Evolutionary conservation across 2,797 vertebrate genomes (phyloP), one percentile per base, ranked within the genome.

Genomic region (Pelobates cultripes): DNA sequence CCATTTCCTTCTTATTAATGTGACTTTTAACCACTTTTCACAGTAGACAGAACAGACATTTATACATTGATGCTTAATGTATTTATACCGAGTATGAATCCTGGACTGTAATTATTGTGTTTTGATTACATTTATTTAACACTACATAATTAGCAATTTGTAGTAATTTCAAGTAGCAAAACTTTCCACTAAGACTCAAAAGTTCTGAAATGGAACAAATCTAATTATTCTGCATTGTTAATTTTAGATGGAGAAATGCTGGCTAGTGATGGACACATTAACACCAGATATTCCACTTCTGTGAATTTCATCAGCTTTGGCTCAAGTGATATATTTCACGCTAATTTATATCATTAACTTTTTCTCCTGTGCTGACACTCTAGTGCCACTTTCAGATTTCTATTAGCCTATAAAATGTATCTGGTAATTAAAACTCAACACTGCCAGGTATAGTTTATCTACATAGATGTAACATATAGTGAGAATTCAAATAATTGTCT

Each of bases 351-450:
- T 15, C 44, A 74, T 75, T 78, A 3, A 43, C 73, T 8, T 28
- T 64, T 0, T 10, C 0, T 15, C 14, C 83, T 89, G 74, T 77
- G 75, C 69, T 79, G 84, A 87, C 86, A 89, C 86, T 78, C 87
- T 88, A 74, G 85, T 89, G 89, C 90, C 90, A 90, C 87, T 89
- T 88, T 87, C 86, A 88, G 89, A 85, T 44, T 53, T 12, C 40
- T 66, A 40, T 15, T 28, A 15, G 47, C 17, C 10, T 70, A 71
- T 71, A 42, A 81, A 69, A 70, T 77, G 5, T 14, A 15, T 77
- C 7, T 57, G 47, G 14, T 28, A 28, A 28, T 28, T 28, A 28
- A 28, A 28, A 28, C 28, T 28, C 28, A 7, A 4, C 43, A 15
- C 45, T 41, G 63, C 9, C 43, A 75, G 47, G 15, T 61, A 5